Conservation (phyloP, 1,140 invertebrate species). For the Caenorhabditis latens region DNA sequence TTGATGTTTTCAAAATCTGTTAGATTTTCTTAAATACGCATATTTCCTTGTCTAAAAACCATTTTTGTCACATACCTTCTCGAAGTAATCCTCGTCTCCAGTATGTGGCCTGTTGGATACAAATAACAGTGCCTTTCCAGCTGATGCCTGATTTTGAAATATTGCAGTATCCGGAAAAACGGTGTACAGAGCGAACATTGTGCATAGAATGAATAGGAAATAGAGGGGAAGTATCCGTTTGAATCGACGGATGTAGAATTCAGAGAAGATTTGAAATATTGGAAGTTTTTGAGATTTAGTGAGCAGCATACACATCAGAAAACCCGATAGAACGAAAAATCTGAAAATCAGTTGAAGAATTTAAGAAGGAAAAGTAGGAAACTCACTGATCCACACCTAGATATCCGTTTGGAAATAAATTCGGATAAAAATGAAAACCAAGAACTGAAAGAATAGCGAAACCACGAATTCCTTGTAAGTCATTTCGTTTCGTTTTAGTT, state of each 20-base stretch:
- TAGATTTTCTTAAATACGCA: too few relatives aligned
- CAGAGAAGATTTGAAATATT: background rate
- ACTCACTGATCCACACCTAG: conserved; percentile 59
- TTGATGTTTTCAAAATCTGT: too few relatives aligned
- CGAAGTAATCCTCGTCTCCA: conserved; percentile 21
- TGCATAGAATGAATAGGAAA: background rate
- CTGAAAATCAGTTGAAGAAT: background rate
- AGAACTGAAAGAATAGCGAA: conserved; percentile 51
- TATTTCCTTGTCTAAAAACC: too few relatives aligned
- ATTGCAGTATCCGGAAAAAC: background rate
- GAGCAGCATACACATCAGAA: conserved; percentile 50
- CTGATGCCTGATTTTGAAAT: background rate
- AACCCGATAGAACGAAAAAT: conserved; percentile 55
- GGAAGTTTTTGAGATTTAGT: background rate
- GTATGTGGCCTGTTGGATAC: background rate
- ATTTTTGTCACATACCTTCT: background rate
- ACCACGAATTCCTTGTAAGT: conserved; percentile 58
- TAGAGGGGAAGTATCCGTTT: conserved; percentile 22
- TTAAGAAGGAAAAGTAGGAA: background rate
- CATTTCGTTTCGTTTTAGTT: background rate
- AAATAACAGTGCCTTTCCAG: background rate
- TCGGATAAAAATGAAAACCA: conserved; percentile 54
- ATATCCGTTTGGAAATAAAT: conserved; percentile 54
- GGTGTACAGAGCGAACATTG: background rate
- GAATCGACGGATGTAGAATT: conserved; percentile 22